phyloP scores from a whole-genome alignment of 2,113 vertebrate genomes.

The Corynorhinus townsendii region DNA sequence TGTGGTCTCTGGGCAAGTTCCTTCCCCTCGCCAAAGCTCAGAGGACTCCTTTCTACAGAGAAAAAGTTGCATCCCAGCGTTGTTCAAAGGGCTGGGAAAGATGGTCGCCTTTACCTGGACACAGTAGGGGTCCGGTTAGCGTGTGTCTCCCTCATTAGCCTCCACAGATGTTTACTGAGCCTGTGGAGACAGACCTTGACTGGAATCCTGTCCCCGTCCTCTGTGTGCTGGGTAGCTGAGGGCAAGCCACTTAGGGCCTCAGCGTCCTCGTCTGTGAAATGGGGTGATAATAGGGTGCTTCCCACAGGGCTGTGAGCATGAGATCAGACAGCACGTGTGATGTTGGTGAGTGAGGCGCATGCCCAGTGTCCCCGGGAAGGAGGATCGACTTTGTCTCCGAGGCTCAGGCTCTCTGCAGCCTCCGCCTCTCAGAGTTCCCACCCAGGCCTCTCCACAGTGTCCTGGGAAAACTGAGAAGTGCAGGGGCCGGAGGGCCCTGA shows the following conservation, averaged over 20 bases:
- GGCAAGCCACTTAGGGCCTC: neutral
- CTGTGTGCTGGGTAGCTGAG: neutral
- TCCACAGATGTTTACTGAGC: neutral
- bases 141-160: rapidly evolving
- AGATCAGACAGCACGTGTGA: rapidly evolving
- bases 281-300: neutral
- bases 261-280: neutral
- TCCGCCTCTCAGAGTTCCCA: neutral
- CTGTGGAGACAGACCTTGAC: neutral
- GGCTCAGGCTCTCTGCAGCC: neutral
- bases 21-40: neutral
- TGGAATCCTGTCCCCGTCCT: neutral
- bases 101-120: neutral
- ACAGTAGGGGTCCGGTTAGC: neutral
- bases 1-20: neutral
- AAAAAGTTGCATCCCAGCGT: neutral
- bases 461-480: neutral
- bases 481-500: rapidly evolving
- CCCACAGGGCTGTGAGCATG: rapidly evolving
- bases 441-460: neutral
- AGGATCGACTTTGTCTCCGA: neutral
- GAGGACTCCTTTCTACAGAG: neutral
- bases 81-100: neutral
- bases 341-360: rapidly evolving
- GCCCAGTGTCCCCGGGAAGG: neutral